Conservation (phyloP, 2,888 invertebrate species). For the Helleia helle region DNA sequence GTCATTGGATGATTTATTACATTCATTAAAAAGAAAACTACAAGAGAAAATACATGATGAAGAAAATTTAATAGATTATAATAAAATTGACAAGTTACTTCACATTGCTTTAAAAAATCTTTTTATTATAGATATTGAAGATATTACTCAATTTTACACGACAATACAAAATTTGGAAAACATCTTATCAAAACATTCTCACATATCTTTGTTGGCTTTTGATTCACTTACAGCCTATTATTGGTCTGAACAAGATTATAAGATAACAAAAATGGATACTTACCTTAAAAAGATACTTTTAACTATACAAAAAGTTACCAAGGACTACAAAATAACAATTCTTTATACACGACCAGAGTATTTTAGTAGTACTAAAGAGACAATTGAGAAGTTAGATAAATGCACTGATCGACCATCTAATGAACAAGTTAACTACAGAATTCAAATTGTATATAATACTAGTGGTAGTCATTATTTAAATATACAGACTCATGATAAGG, state of each 20-base stretch:
- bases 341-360: conserved; percentile 70
- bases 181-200: conserved; percentile 40
- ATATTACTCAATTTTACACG: conserved; percentile 49
- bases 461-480: conserved; percentile 24
- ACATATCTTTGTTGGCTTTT: conserved; percentile 52
- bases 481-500: conserved; percentile 26
- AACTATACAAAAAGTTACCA: conserved; percentile 54
- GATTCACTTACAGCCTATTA: conserved; percentile 66
- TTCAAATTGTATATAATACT: conserved; percentile 33
- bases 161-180: conserved; percentile 58
- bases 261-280: conserved; percentile 60
- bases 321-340: conserved; percentile 60
- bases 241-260: conserved; percentile 64
- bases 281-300: conserved; percentile 58
- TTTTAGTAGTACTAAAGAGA: conserved; percentile 54
- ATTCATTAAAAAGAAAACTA: conserved; percentile 29
- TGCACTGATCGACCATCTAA: conserved; percentile 29
- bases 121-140: conserved; percentile 46
- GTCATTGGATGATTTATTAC: conserved; percentile 31
- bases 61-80: conserved; percentile 11
- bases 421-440: conserved; percentile 47
- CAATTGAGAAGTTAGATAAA: conserved; percentile 31
- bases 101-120: conserved; percentile 34
- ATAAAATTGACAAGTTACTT: conserved; percentile 25
- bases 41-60: conserved; percentile 8